Evolutionary conservation across 2,113 vertebrate species (phyloP).

Genomic region (Ptilorrhoa leucosticta): DNA sequence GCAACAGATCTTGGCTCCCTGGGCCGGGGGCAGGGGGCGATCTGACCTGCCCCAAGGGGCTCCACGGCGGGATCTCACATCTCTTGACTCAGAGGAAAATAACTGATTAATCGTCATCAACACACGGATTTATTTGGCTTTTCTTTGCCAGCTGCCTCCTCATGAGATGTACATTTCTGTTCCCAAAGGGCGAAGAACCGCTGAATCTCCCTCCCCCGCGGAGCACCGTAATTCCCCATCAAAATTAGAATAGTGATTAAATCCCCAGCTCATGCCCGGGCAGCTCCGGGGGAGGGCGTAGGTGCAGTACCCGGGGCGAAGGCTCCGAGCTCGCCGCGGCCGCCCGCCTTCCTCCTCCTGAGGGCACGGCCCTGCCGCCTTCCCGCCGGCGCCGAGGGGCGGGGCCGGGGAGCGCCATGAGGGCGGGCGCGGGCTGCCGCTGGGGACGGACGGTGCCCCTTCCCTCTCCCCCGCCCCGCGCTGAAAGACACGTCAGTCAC

Average conservation of each 20-base stretch:
- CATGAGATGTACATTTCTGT: neutral
- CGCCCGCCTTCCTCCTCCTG: neutral
- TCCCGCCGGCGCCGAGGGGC: neutral
- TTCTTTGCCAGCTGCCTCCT: neutral
- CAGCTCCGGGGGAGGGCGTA: neutral
- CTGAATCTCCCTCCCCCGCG: neutral
- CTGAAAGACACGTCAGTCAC: rapidly evolving
- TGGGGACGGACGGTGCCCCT: rapidly evolving
- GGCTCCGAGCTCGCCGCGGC: rapidly evolving
- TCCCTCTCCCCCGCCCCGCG: rapidly evolving
- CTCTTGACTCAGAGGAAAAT: neutral
- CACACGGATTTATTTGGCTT: neutral
- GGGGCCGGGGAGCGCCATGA: neutral
- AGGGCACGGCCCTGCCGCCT: rapidly evolving
- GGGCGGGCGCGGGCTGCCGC: neutral
- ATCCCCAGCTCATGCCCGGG: neutral
- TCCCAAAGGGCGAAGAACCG: neutral
- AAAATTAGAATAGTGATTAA: neutral
- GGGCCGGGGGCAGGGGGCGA: rapidly evolving
- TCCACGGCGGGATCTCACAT: too few species aligned
- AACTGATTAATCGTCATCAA: neutral
- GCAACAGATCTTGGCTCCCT: neutral
- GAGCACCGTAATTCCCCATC: neutral
- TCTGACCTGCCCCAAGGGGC: neutral
- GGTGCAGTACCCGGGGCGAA: rapidly evolving